Evolutionary conservation across 2,113 vertebrate species (phyloP), one percentile per base, ranked within the genome.

Genomic region (Pituophis catenifer): DNA sequence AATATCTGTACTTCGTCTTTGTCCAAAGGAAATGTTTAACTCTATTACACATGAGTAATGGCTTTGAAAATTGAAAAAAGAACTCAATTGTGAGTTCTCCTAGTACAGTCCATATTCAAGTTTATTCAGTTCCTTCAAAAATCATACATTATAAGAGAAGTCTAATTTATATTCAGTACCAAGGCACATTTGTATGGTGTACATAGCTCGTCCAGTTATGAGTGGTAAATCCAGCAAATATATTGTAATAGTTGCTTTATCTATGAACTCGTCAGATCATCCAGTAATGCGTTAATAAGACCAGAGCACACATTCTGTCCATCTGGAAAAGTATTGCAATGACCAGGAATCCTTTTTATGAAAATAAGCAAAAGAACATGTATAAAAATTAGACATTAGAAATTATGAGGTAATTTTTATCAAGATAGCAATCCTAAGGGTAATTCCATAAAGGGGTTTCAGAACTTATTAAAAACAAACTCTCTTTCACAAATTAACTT

Each of bases 401-500:
- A 81, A 81, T 59, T 88, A 93, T 91, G 91, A 96, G 94, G 91
- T 15, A 0, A 75, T 91, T 95, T 93, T 13, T 48, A 44, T 92
- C 94, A 89, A 87, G 23, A 38, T 8, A 85, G 52, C 90, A 55
- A 26, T 44, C 90, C 19, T 75, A 75, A 57, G 87, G 21, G n/a
- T 26, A 70, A 50, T 50, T 88, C 21, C 29, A 88, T 26, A 59
- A 50, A n/a, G 29, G 50, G 15, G 33, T 24, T 57, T 53, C 70
- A 33, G 65, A 23, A 54, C 59, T 44, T 81, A 70, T 38, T 54
- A 70, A 70, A 55, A 23, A 54, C 50, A 33, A 8, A 38, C 7
- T 86, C 26, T 54, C 38, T 23, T 95, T 96, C 94, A 96, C 96
- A 94, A 96, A 96, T 96, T 95, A 96, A 95, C 95, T 95, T 97